These are phyloP conservation scores for Brachypterus glaber DNA, from an alignment of 2,888 invertebrate species.

Conservation along the genomic window DNA sequence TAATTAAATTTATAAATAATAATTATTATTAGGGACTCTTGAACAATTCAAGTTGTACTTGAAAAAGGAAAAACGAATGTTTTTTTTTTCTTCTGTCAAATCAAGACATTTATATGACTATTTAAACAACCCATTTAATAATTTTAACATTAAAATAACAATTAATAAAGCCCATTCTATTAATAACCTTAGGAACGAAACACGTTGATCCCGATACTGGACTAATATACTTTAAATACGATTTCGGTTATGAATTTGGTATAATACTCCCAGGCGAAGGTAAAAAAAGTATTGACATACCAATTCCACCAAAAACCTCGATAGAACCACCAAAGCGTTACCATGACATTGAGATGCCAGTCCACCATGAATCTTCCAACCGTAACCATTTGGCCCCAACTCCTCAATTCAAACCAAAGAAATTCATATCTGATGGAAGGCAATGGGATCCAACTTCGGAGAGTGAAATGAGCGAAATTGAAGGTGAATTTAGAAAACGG, in stretches of 20 bases:
- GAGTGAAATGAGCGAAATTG: slow-evolving; percentile 52
- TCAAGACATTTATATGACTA: too few relatives aligned
- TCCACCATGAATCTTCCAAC: slow-evolving; percentile 53
- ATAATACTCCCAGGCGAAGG: slow-evolving; percentile 60
- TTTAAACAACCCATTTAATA: too few relatives aligned
- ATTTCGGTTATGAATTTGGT: slow-evolving; percentile 72
- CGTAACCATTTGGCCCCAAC: slow-evolving; percentile 21
- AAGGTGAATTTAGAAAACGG: slow-evolving; percentile 41
- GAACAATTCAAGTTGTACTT: too few relatives aligned
- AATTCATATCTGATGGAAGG: slow-evolving; percentile 37
- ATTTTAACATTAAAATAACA: too few relatives aligned
- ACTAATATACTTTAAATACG: slow-evolving; percentile 72
- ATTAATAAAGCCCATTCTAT: too few relatives aligned
- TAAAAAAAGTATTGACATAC: slow-evolving; percentile 42
- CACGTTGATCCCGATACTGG: slow-evolving; percentile 68
- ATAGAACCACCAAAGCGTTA: slow-evolving; percentile 47
- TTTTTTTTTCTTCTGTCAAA: too few relatives aligned
- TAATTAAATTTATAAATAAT: too few relatives aligned
- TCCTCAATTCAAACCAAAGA: slow-evolving; percentile 39
- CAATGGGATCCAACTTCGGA: slow-evolving; percentile 56
- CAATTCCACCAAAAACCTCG: slow-evolving; percentile 39
- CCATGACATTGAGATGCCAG: slow-evolving; percentile 55
- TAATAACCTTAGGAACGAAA: slow-evolving; percentile 60
- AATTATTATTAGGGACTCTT: too few relatives aligned
- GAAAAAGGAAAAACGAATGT: too few relatives aligned